phyloP scores from a whole-genome alignment of 2,888 invertebrate genomes.

The Venustoraphidia nigricollis region DNA sequence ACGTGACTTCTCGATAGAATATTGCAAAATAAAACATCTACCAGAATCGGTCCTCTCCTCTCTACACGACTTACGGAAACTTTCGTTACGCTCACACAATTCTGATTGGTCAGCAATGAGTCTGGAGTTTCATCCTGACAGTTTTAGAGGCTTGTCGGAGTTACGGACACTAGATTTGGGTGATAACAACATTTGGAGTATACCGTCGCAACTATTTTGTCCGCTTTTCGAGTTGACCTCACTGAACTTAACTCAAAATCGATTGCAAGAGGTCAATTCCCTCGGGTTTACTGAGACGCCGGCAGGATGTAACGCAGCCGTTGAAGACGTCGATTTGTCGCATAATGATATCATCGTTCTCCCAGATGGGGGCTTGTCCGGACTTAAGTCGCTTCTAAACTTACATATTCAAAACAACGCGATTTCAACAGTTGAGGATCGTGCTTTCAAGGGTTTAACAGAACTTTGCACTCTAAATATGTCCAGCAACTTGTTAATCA shows the following conservation, averaged over 20 bases:
- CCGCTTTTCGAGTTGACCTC: slow-evolving; percentile 49
- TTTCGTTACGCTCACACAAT: slow-evolving; percentile 59
- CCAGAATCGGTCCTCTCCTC: slow-evolving; percentile 53
- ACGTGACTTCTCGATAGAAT: slow-evolving; percentile 52
- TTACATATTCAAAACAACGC: slow-evolving; percentile 62
- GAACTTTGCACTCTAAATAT: slow-evolving; percentile 58
- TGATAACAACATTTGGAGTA: slow-evolving; percentile 62
- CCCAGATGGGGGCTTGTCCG: slow-evolving; percentile 54
- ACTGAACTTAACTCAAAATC: slow-evolving; percentile 60
- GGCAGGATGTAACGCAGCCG: slow-evolving; percentile 49
- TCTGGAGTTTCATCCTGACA: slow-evolving; percentile 55
- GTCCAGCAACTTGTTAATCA: slow-evolving; percentile 61
- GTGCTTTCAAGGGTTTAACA: slow-evolving; percentile 54
- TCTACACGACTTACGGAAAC: slow-evolving; percentile 45
- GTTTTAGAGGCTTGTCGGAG: slow-evolving; percentile 51
- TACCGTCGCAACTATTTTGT: slow-evolving; percentile 58
- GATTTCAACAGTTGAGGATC: slow-evolving; percentile 55
- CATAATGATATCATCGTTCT: slow-evolving; percentile 55
- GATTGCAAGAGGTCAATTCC: slow-evolving; percentile 61
- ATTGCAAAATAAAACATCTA: slow-evolving; percentile 61
- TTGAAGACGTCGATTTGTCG: slow-evolving; percentile 58
- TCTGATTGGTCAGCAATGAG: slow-evolving; percentile 69
- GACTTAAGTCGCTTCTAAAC: slow-evolving; percentile 50
- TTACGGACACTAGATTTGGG: slow-evolving; percentile 52
- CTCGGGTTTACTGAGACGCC: slow-evolving; percentile 62